Evolutionary conservation across 2,888 invertebrate species (phyloP), one percentile per base, ranked within the genome.

Genomic region (Heterodera filipjevi): DNA sequence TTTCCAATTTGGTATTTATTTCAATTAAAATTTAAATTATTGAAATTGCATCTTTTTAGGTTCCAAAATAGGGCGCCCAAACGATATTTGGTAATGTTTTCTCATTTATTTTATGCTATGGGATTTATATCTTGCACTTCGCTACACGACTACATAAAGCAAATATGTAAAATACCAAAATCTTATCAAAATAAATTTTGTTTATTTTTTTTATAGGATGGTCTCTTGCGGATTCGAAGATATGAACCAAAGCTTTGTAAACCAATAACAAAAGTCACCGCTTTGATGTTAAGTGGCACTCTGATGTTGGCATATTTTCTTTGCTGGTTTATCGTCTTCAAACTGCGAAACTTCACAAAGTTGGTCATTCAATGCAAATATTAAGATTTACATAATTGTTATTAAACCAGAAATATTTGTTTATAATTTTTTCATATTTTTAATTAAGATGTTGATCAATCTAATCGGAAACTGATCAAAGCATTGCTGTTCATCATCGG

Each of bases 1-100:
- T 39, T 71, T 16, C 71, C 71, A 35, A 14, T 71, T 0, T 71
- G 71, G 71, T 71, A 19, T 49, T 49, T 30, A n/a, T n/a, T n/a
- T n/a, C n/a, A n/a, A n/a, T 16, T 66, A 3, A 14, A n/a, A 3
- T 66, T 66, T 66, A 14, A 19, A 49, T 16, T 19, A 16, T 49
- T 3, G 16, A n/a, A n/a, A n/a, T n/a, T n/a, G n/a, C n/a, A n/a
- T n/a, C n/a, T n/a, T n/a, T 49, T 3, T 10, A 66, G 66, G 66
- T 66, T 19, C 27, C n/a, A 66, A 32, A 10, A 12, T 5, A 27
- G 66, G 10, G 22, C 27, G 10, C n/a, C 6, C 27, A 32, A 30
- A 10, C 66, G 32, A 12, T 66, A 32, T 16, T 32, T 66, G 66
- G 32, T 16, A 12, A 30, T 12, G 66, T 66, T 8, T 1, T 30